Evolutionary conservation across 2,888 invertebrate species (phyloP).

Genomic region (Caenorhabditis sp.): DNA sequence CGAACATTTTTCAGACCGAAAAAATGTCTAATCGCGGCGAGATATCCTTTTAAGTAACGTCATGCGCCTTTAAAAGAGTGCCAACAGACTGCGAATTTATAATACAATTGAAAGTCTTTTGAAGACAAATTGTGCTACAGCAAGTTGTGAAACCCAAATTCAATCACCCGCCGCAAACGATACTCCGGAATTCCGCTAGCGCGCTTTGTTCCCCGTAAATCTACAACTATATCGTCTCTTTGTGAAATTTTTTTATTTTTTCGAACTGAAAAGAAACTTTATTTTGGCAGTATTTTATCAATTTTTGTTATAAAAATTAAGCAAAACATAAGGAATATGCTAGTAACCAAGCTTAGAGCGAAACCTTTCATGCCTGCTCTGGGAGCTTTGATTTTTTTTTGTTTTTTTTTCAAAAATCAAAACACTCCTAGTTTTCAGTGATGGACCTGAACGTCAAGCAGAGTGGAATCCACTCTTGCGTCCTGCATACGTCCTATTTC

Average conservation of each 20-base stretch:
- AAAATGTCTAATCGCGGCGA: too few relatives aligned
- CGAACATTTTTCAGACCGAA: too few relatives aligned
- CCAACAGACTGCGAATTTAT: too few relatives aligned
- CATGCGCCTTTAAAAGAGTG: too few relatives aligned
- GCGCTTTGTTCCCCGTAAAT: slow-evolving; percentile 5
- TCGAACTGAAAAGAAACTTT: neutral
- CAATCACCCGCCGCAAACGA: neutral
- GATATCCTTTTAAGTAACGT: too few relatives aligned
- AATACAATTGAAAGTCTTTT: too few relatives aligned
- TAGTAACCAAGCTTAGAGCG: too few relatives aligned
- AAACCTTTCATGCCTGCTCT: too few relatives aligned
- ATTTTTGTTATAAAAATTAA: neutral
- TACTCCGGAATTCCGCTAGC: slow-evolving; percentile 9
- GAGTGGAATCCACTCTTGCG: slow-evolving; percentile 73
- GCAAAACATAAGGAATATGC: too few relatives aligned
- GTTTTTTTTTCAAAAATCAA: neutral
- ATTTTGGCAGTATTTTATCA: neutral
- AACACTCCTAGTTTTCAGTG: slow-evolving; percentile 1
- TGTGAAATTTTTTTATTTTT: neutral
- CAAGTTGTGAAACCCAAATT: too few relatives aligned
- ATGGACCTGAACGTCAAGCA: slow-evolving; percentile 78
- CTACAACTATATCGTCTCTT: neutral
- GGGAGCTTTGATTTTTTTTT: neutral
- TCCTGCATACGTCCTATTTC: slow-evolving; percentile 68
- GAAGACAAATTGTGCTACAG: too few relatives aligned